Percentiles rank a stretch among this genome's conserved stretches.
These are phyloP conservation scores for Drosophila oshimai DNA, from an alignment of 1,140 invertebrate genomes.

Conservation along the genomic window DNA sequence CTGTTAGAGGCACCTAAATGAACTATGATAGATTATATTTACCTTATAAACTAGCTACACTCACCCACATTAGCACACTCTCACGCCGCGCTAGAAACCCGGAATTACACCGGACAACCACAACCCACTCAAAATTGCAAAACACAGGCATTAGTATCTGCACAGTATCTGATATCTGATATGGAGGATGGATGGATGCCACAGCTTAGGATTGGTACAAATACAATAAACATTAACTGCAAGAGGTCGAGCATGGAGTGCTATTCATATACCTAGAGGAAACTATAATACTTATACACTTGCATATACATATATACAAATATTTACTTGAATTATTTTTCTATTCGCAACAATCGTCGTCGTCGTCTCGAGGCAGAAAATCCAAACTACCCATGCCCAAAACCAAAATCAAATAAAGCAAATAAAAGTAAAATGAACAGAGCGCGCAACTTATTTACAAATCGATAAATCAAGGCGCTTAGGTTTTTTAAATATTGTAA, in stretches of 20 bases:
- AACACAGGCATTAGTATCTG: slow-evolving; percentile 38
- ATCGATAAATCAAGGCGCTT: slow-evolving; percentile 57
- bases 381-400: slow-evolving; percentile 8
- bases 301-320: slow-evolving; percentile 63
- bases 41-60: slow-evolving; percentile 49
- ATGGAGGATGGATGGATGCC: slow-evolving; percentile 18
- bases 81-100: slow-evolving; percentile 48
- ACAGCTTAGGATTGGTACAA: slow-evolving; percentile 69
- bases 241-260: slow-evolving; percentile 30
- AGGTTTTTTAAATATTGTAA: slow-evolving; percentile 67
- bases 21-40: slow-evolving; percentile 76
- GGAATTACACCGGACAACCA: slow-evolving; percentile 29
- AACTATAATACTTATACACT: slow-evolving; percentile 74
- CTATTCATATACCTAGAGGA: slow-evolving; percentile 68
- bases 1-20: slow-evolving; percentile 73
- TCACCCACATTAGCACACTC: slow-evolving; percentile 25
- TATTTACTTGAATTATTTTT: slow-evolving; percentile 81
- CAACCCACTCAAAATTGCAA: slow-evolving; percentile 55
- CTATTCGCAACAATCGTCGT: slow-evolving; percentile 69
- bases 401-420: slow-evolving; percentile 22
- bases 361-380: slow-evolving; percentile 34
- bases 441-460: slow-evolving; percentile 67
- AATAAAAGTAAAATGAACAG: slow-evolving; percentile 35
- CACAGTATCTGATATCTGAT: slow-evolving; percentile 43
- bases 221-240: slow-evolving; percentile 60